Evolutionary conservation across 2,113 vertebrate species (phyloP).

Genomic region (Elaphurus davidianus): DNA sequence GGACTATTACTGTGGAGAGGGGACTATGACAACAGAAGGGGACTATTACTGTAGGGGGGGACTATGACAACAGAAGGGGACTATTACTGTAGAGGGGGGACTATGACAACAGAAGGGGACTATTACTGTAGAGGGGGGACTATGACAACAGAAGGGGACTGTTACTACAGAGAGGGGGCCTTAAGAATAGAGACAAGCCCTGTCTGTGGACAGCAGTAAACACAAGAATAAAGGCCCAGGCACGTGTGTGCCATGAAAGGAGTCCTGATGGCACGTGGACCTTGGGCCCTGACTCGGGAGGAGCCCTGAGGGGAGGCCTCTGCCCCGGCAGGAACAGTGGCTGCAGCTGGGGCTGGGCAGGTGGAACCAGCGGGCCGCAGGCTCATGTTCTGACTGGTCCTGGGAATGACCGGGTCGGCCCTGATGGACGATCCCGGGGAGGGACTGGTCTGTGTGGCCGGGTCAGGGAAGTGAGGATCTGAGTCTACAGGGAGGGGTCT

Average conservation of each 20-base stretch:
- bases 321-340: neutral
- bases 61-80: no score
- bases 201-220: neutral
- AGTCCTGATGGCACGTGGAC: accelerated
- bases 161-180: neutral
- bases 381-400: neutral
- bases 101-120: neutral
- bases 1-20: neutral
- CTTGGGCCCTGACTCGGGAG: neutral
- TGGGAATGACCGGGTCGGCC: neutral
- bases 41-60: no score
- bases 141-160: neutral
- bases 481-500: neutral
- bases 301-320: neutral
- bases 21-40: neutral
- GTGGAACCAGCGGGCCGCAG: neutral
- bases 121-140: neutral
- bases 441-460: neutral
- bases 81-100: no score
- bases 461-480: neutral
- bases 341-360: neutral
- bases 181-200: neutral
- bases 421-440: accelerated
- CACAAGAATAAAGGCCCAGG: neutral
- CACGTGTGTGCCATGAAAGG: neutral